phyloP scores from a whole-genome alignment of 2,113 vertebrate genomes.

The Microtus oregoni region DNA sequence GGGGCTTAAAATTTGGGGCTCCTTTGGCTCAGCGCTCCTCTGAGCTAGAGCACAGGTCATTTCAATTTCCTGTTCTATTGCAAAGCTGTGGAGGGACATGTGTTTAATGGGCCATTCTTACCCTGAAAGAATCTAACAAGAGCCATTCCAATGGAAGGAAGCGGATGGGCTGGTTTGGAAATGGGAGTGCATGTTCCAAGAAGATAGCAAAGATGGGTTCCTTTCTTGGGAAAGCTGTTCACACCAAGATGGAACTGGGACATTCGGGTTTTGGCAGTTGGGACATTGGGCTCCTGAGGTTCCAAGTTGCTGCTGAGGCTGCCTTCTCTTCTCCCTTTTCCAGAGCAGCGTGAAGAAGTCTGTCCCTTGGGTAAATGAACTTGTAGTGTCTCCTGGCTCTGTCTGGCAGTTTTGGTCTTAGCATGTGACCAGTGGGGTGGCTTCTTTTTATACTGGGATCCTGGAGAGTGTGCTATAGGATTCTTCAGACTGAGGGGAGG shows the following conservation, averaged over 20 bases:
- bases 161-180: neutral
- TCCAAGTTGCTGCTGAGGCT: neutral
- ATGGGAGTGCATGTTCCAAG: neutral
- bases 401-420: neutral
- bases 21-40: neutral
- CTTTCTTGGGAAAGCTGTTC: neutral
- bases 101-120: neutral
- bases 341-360: neutral
- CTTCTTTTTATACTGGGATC: neutral
- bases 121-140: neutral
- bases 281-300: neutral
- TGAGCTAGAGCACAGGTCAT: neutral
- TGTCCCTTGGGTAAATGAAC: neutral
- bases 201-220: neutral
- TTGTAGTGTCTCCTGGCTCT: neutral
- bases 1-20: neutral
- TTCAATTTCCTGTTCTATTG: neutral
- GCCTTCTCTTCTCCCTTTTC: neutral
- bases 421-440: neutral
- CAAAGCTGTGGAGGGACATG: slow-evolving; percentile 4
- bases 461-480: neutral
- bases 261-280: neutral
- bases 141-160: neutral
- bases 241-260: no score
- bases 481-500: neutral